Conservation (phyloP, 2,888 invertebrate genomes). For the Pseudococcus jackbeardsleyi region DNA sequence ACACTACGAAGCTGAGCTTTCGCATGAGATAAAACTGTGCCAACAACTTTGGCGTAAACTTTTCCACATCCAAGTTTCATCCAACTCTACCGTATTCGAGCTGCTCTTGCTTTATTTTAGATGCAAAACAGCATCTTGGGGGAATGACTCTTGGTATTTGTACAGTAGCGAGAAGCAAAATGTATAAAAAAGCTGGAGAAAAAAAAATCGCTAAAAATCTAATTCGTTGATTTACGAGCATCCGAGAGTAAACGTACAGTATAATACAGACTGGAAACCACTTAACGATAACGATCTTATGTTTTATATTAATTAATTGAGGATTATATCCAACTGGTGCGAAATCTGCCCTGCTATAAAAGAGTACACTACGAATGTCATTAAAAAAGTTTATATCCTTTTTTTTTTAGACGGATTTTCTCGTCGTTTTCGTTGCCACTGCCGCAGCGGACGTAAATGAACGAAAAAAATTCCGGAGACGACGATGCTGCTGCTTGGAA, state of each 20-base stretch:
- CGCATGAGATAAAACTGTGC: not conserved
- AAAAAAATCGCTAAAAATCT: slow-evolving; percentile 10
- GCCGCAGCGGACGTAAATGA: not conserved
- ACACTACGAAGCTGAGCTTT: not conserved
- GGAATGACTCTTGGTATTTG: slow-evolving; percentile 7
- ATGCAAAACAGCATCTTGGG: slow-evolving; percentile 40
- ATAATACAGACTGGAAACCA: slow-evolving; percentile 48
- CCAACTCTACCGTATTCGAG: not conserved
- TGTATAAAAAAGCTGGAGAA: not conserved
- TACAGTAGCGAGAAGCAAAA: not conserved
- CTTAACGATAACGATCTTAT: slow-evolving; percentile 54
- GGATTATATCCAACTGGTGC: slow-evolving; percentile 47
- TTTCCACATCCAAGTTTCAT: slow-evolving; percentile 6
- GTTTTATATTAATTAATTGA: slow-evolving; percentile 56
- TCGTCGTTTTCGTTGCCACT: not conserved
- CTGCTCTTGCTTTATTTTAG: not conserved
- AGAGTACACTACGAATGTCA: slow-evolving; percentile 37
- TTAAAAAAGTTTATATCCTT: slow-evolving; percentile 56
- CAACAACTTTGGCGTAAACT: slow-evolving; percentile 28
- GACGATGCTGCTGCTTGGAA: not conserved
- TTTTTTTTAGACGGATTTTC: slow-evolving; percentile 17
- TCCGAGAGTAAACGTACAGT: not conserved
- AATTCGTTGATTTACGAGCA: slow-evolving; percentile 46
- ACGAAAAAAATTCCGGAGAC: not conserved
- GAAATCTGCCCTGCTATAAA: slow-evolving; percentile 40